A percentile compares a stretch with the other conserved stretches of the same genome.
These are phyloP conservation scores for Acrossocheilus fasciatus DNA, from an alignment of 2,797 vertebrate genomes.

Conservation along the genomic window DNA sequence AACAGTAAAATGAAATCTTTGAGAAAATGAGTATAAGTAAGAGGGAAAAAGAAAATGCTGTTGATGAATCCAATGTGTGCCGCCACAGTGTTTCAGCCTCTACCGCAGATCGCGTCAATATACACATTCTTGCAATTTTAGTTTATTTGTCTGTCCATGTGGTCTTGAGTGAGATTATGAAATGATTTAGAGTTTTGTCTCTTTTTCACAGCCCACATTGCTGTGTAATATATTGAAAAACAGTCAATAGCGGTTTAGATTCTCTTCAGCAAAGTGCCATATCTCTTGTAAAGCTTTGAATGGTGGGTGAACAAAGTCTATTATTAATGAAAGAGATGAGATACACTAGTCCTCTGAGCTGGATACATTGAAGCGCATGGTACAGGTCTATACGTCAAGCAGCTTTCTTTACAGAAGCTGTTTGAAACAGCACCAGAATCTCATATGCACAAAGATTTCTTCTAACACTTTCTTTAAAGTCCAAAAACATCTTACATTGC, in stretches of 20 bases:
- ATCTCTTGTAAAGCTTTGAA: slow-evolving; percentile 40
- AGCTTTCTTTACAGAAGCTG: neutral
- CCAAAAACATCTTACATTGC: slow-evolving; percentile 1
- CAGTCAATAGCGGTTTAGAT: slow-evolving; percentile 46
- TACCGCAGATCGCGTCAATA: neutral
- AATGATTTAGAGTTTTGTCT: neutral
- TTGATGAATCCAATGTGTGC: slow-evolving; percentile 29
- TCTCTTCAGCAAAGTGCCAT: slow-evolving; percentile 23
- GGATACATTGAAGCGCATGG: slow-evolving; percentile 38
- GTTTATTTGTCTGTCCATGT: slow-evolving; percentile 7
- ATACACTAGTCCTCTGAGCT: slow-evolving; percentile 24
- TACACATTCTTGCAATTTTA: slow-evolving; percentile 24
- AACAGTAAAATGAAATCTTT: slow-evolving; percentile 47
- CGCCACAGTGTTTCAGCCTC: neutral
- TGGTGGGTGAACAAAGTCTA: slow-evolving; percentile 39
- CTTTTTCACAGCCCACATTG: slow-evolving; percentile 17
- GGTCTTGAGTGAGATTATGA: slow-evolving; percentile 4
- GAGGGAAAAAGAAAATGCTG: neutral
- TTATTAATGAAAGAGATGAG: slow-evolving; percentile 44
- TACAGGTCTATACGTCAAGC: slow-evolving; percentile 11
- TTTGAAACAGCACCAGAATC: slow-evolving; percentile 27
- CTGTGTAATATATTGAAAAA: slow-evolving; percentile 26
- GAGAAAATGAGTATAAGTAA: slow-evolving; percentile 42
- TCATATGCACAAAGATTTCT: slow-evolving; percentile 5
- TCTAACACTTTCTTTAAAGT: slow-evolving; percentile 3